These are phyloP conservation scores for Stenodera caucasica DNA, from an alignment of 2,888 invertebrate species.

Conservation along the genomic window DNA sequence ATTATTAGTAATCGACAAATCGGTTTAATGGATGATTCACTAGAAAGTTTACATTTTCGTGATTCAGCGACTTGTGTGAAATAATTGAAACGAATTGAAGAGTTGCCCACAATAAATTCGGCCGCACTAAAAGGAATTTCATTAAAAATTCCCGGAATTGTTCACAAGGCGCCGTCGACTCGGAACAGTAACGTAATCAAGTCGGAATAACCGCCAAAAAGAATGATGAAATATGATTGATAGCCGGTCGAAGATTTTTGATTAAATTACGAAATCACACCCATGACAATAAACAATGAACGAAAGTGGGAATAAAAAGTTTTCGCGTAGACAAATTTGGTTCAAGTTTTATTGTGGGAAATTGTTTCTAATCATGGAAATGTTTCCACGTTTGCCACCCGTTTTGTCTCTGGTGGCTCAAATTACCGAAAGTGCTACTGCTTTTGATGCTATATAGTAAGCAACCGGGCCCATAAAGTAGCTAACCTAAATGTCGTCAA, in stretches of 20 bases:
- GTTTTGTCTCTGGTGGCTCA: conserved; percentile 36
- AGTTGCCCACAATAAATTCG: no score
- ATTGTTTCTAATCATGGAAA: conserved; percentile 33
- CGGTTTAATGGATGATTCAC: conserved; percentile 41
- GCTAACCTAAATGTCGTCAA: conserved; percentile 38
- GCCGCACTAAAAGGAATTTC: conserved; percentile 25
- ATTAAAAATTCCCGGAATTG: conserved; percentile 28
- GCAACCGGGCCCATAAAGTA: conserved; percentile 31
- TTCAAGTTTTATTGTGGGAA: conserved; percentile 29
- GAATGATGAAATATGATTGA: conserved; percentile 16
- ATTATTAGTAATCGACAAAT: conserved; percentile 41
- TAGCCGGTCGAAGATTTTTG: background rate
- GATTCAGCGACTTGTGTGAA: no score
- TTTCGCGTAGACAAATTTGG: conserved; percentile 12
- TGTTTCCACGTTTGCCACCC: conserved; percentile 33
- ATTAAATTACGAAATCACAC: conserved; percentile 12
- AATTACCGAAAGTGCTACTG: conserved; percentile 37
- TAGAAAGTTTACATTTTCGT: conserved; percentile 30
- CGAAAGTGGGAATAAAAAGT: conserved; percentile 8
- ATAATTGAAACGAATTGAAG: no score
- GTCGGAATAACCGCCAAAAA: background rate
- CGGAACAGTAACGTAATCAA: background rate
- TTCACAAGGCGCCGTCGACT: conserved; percentile 16
- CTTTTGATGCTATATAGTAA: conserved; percentile 1
- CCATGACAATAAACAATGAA: no score